phyloP scores from a whole-genome alignment of 1,140 invertebrate genomes.

The Heterodera carotae region DNA sequence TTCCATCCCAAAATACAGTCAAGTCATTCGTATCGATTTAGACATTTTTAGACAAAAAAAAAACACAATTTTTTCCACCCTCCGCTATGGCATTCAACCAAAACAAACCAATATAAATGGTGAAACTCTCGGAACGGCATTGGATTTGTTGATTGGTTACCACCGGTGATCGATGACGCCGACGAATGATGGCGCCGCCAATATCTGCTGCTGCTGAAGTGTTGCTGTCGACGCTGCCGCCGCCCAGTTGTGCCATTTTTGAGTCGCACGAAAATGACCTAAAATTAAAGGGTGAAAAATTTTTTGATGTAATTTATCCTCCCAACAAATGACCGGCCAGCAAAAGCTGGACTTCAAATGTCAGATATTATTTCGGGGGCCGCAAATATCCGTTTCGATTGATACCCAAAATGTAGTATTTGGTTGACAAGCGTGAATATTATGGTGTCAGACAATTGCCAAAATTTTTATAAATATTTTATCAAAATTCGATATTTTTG shows the following conservation, averaged over 20 bases:
- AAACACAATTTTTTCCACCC: not conserved
- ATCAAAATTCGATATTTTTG: not conserved
- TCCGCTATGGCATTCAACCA: not conserved
- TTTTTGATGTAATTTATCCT: not conserved
- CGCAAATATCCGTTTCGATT: too few relatives aligned
- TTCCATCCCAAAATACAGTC: too few relatives aligned
- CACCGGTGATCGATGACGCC: not conserved
- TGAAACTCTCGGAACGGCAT: slow-evolving; percentile 48
- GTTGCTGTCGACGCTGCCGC: too few relatives aligned
- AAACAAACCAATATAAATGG: slow-evolving; percentile 51
- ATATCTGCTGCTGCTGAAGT: not conserved
- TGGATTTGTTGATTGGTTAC: slow-evolving; percentile 22
- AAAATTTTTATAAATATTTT: slow-evolving; percentile 2
- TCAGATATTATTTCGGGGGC: too few relatives aligned
- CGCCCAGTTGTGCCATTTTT: slow-evolving; percentile 12
- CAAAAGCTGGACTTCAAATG: slow-evolving; percentile 11
- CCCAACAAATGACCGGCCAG: slow-evolving; percentile 8
- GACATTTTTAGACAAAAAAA: not conserved
- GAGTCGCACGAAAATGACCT: slow-evolving; percentile 39
- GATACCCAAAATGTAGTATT: not conserved
- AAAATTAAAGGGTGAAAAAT: slow-evolving; percentile 10
- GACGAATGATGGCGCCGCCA: slow-evolving; percentile 5
- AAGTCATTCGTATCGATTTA: too few relatives aligned
- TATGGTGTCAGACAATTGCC: not conserved
- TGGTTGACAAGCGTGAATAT: not conserved